Evolutionary conservation across 2,113 vertebrate species (phyloP), one percentile per base, ranked within the genome.

Genomic region (Brachyhypopomus occidentalis): DNA sequence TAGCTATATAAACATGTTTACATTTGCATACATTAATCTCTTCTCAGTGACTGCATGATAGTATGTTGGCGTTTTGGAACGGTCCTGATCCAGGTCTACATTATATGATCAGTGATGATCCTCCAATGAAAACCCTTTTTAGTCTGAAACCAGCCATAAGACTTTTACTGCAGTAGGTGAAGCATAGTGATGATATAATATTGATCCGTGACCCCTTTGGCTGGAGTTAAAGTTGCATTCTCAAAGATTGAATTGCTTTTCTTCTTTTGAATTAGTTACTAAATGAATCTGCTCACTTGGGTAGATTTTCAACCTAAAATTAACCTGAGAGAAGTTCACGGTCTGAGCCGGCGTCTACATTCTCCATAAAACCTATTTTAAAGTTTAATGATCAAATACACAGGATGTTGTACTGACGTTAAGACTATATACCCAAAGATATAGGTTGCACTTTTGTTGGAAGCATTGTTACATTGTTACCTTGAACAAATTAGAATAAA

Each of bases 141-240:
- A 41, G 34, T 41, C 36, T 70, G 66, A 70, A 70, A 41, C 34
- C 66, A 70, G 66, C 66, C 20, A 38, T 22, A 45, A 58, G 75
- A 56, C 63, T 60, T 75, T 81, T 70, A 75, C 52, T 60, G 63
- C 72, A 75, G 80, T 38, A 74, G 72, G 17, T 48, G 55, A 69
- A 75, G 80, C 72, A 81, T 48, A 3, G 80, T 70, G 80, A 81
- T 81, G 80, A 81, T 81, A 74, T 70, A 70, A 76, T 81, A 81
- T 81, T 81, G 80, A 81, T 81, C 80, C 20, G 72, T 66, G 34
- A 20, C 52, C 63, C 20, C 6, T 81, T 81, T 67, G 56, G 72
- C 80, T 60, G 14, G 25, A 81, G 63, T 81, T 67, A 75, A 70
- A 76, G 80, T 76, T 81, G 80, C 80, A 67, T 81, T 76, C 63